Base-by-base conservation (phyloP, 1,140 invertebrate genomes). In the Hypsibius dujardini region DNA sequence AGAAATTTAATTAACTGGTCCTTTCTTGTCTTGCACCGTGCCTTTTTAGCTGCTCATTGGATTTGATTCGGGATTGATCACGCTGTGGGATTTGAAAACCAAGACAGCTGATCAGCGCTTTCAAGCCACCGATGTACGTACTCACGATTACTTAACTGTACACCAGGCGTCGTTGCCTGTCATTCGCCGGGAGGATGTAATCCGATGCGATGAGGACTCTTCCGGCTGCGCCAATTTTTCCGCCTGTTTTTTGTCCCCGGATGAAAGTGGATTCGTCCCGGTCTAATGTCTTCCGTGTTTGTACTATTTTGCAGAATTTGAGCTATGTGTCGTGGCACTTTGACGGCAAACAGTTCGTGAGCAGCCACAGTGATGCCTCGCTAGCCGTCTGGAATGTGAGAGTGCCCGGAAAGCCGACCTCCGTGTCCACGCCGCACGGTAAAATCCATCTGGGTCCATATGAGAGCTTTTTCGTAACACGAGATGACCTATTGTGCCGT, bases 311-410 rank as follows among this genome's bases (percentile, higher is more conserved):
- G 71, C 76, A 75, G 50, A 73, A 94, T 78, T 82, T 96, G 70
- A 85, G 87, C 77, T 92, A 90, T 71, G 86, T 94, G 76, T 85
- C 88, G 71, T 99, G 95, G 95, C 92, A 97, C 80, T 86, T 92
- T 79, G 95, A 98, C 80, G 95, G 95, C 72, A 94, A 95, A 82
- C 90, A 94, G 81, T 95, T 98, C 79, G 92, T 98, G 87, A 92
- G 89, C 74, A 90, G 90, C 75, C 94, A 98, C 80, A 86, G 85
- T 12, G 94, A 98, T 82, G 95, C 95, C 69, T 92, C 90, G 60
- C 84, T 98, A 60, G 88, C 88, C 71, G 95, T 91, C 46, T 98
- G 93, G 93, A 87, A 85, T 75, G 82, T 88, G 15, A 85, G 87
- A 76, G 84, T 86, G 73, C 83, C 84, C 67, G 78, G 83, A 46